Percentiles rank a stretch among this genome's conserved stretches.
Conservation (phyloP, 2,113 vertebrate species). For the Mobula hypostoma region DNA sequence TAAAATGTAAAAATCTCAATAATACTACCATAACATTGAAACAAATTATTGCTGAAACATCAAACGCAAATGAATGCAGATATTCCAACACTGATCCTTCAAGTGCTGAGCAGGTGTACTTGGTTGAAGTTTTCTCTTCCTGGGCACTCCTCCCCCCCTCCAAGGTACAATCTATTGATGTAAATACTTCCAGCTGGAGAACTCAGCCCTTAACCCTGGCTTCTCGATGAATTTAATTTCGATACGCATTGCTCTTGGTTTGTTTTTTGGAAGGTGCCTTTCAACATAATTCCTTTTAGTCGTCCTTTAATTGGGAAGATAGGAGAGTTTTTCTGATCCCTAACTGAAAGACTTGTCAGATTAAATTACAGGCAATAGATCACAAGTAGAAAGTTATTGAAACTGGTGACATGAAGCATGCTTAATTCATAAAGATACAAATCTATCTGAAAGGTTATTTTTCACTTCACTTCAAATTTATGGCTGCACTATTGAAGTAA, state of each 20-base stretch:
- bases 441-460: not conserved
- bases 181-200: not conserved
- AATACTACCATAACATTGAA: not conserved
- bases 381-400: constrained; percentile 4
- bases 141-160: too few relatives aligned
- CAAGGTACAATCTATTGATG: not conserved
- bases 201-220: not conserved
- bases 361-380: not conserved
- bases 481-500: not conserved
- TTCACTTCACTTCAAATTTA: not conserved
- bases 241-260: not conserved
- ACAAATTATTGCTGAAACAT: not conserved
- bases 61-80: not conserved
- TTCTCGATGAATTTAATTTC: not conserved
- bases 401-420: not conserved
- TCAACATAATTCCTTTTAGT: not conserved
- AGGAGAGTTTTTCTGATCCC: not conserved
- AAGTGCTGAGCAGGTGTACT: not conserved
- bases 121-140: not conserved
- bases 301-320: not conserved
- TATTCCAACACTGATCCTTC: not conserved
- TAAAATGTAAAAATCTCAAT: not conserved
- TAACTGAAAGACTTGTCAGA: not conserved
- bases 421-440: not conserved
- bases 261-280: constrained; percentile 23